phyloP scores from a whole-genome alignment of 2,888 invertebrate species.

The Chaetogeoica ovagalla region DNA sequence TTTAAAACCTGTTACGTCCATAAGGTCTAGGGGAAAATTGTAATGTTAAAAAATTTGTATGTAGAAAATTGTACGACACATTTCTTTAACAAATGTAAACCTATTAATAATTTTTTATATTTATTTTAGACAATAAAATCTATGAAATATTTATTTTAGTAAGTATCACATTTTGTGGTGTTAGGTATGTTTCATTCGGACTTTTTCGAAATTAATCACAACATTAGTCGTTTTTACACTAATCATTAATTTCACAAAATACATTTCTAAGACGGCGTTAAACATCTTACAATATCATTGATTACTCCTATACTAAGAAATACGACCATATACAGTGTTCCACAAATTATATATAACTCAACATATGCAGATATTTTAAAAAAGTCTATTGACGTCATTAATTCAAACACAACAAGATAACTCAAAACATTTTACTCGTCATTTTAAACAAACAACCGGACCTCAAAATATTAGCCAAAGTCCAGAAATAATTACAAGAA shows the following conservation, averaged over 20 bases:
- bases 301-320: background rate
- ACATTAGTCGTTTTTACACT: background rate
- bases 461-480: conserved; percentile 32
- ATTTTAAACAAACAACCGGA: conserved; percentile 40
- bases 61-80: no score
- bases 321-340: background rate
- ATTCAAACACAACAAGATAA: conserved; percentile 8
- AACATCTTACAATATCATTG: conserved; percentile 3
- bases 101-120: no score
- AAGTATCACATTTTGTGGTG: no score
- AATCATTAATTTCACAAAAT: background rate
- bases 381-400: conserved; percentile 3
- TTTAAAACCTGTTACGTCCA: no score
- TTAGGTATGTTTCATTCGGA: no score
- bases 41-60: no score
- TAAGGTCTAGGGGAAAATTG: no score
- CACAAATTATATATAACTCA: conserved; percentile 7
- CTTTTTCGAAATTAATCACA: no score
- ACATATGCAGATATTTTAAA: conserved; percentile 18
- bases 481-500: conserved; percentile 53
- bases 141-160: no score
- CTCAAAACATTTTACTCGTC: conserved; percentile 27
- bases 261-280: background rate
- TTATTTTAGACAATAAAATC: no score
- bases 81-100: no score